These are phyloP conservation scores for Micronisus gabar DNA, from an alignment of 2,113 vertebrate genomes.

Conservation along the genomic window DNA sequence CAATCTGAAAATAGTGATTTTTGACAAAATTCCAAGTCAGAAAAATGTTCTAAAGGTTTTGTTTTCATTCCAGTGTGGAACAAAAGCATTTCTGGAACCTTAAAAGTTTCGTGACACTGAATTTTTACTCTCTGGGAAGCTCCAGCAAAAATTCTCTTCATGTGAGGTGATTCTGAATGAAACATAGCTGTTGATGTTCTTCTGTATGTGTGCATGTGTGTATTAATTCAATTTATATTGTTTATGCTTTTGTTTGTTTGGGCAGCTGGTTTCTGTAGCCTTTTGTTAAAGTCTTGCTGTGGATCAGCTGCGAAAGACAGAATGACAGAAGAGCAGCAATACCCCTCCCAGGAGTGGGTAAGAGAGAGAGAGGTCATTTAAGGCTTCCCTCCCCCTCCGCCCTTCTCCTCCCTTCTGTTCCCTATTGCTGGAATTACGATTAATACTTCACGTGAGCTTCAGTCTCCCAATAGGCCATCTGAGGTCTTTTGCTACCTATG, in stretches of 20 bases:
- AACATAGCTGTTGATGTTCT: background rate
- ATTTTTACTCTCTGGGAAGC: background rate
- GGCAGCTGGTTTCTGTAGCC: background rate
- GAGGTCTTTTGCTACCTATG: background rate
- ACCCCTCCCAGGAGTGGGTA: background rate
- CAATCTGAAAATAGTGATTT: background rate
- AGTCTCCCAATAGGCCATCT: background rate
- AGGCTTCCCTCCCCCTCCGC: background rate
- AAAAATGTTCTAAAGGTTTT: background rate
- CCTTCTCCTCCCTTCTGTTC: background rate
- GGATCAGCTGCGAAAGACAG: background rate
- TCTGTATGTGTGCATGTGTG: background rate
- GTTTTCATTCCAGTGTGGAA: background rate
- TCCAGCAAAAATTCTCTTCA: background rate
- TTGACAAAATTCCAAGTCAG: background rate
- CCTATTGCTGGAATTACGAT: background rate
- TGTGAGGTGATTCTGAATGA: background rate
- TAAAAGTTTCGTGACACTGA: background rate
- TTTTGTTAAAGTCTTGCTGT: background rate
- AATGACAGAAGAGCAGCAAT: background rate
- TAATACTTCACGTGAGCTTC: background rate
- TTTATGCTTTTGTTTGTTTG: background rate
- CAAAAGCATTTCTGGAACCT: background rate
- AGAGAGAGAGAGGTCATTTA: background rate
- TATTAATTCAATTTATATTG: background rate